Evolutionary conservation across 2,797 vertebrate genomes (phyloP), one percentile per base, ranked within the genome.

Genomic region (Melanotaenia trifasciata): DNA sequence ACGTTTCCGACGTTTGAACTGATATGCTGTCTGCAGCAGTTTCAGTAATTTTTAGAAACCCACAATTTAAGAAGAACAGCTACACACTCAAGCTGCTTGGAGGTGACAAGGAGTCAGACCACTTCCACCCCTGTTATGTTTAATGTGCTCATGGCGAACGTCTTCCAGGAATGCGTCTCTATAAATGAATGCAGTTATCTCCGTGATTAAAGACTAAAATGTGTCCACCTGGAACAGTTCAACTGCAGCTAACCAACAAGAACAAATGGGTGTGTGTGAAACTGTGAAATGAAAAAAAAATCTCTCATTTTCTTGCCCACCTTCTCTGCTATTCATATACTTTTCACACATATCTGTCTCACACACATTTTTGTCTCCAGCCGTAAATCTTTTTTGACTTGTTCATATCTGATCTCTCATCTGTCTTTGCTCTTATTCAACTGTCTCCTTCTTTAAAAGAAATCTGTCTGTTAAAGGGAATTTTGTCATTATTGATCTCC

Each of bases 401-500:
- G 16, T 58, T 68, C 36, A 50, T 61, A 45, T 81, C 58, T 74
- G 22, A 72, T 77, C 38, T 67, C 66, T 65, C 24, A 5, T 70
- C 54, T 58, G 45, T 57, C 35, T 66, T 73, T 57, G 66, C 45
- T 58, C 53, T 76, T 10, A 43, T 62, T 65, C 61, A 54, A 20
- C 53, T 28, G 35, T 38, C n/a, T 35, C 38, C 72, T 58, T 43
- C 63, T 54, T 63, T 36, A 72, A 65, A 73, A 70, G 36, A 71
- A 38, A 2, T 3, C 26, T 38, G n/a, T 33, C 53, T 50, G 32
- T 61, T 9, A 69, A 78, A 70, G 65, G 67, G 16, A 66, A 74
- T 28, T 70, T 64, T 60, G 72, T 71, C 60, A 60, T 74, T 67
- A 76, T 70, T 85, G 64, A 89, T 81, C 69, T 79, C 22, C 11